A percentile compares a stretch with the other conserved stretches of the same genome.
Evolutionary conservation across 2,797 vertebrate genomes (phyloP).

Genomic region (Chaenodraco wilsoni): DNA sequence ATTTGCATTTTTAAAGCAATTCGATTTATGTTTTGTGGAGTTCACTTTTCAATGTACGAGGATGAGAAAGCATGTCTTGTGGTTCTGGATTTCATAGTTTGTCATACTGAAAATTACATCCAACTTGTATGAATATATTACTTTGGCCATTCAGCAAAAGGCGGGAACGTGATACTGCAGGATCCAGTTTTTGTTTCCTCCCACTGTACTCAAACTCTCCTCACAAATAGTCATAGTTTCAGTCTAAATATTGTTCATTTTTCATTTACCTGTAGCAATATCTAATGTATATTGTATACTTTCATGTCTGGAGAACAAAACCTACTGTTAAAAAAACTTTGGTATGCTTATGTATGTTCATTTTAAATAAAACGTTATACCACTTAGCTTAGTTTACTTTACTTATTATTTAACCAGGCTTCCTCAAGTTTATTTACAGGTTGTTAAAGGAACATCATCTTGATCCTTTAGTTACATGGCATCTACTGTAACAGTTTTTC

Average conservation of each 20-base stretch:
- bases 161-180: conserved; percentile 58
- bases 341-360: conserved; percentile 88
- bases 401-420: conserved; percentile 84
- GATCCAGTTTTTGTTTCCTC: conserved; percentile 68
- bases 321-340: conserved; percentile 82
- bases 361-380: conserved; percentile 88
- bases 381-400: conserved; percentile 85
- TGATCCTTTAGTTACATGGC: conserved; percentile 72
- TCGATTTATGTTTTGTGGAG: conserved; percentile 70
- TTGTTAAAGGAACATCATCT: conserved; percentile 67
- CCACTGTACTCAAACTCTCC: conserved; percentile 61
- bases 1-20: conserved; percentile 71
- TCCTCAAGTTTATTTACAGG: conserved; percentile 82
- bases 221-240: conserved; percentile 67
- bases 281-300: conserved; percentile 86
- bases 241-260: conserved; percentile 70
- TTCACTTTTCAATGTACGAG: conserved; percentile 80
- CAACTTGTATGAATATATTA: conserved; percentile 73
- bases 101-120: conserved; percentile 63
- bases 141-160: conserved; percentile 71
- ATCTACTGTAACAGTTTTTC: conserved; percentile 66
- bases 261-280: conserved; percentile 78
- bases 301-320: conserved; percentile 83
- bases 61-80: conserved; percentile 83
- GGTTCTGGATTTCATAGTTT: conserved; percentile 80